These are phyloP conservation scores for Allobates femoralis DNA, from an alignment of 2,797 vertebrate species.

Conservation along the genomic window DNA sequence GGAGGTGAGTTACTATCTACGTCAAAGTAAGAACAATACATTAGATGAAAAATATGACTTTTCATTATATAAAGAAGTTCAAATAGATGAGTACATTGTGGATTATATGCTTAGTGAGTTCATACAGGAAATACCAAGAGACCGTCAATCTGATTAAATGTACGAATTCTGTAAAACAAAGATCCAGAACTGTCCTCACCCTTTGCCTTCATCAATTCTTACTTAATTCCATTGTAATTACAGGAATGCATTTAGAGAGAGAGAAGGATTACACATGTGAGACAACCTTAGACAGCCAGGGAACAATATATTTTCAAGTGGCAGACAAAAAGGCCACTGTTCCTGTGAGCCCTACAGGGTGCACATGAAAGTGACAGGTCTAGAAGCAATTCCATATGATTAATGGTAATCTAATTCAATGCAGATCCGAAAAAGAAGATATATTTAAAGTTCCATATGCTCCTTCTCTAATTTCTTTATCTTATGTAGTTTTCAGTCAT, in stretches of 20 bases:
- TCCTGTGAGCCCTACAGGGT: conserved; percentile 13
- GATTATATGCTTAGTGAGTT: conserved; percentile 41
- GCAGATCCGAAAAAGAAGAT: conserved; percentile 37
- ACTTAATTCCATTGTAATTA: conserved; percentile 56
- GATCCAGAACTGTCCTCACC: conserved; percentile 31
- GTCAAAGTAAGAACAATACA: conserved; percentile 23
- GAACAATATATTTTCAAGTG: conserved; percentile 39
- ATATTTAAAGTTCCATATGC: conserved; percentile 27
- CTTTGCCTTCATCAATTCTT: conserved; percentile 48
- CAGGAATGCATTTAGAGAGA: conserved; percentile 46
- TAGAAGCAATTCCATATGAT: conserved; percentile 44
- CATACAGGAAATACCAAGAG: conserved; percentile 55
- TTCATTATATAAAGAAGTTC: conserved; percentile 26
- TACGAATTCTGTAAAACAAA: conserved; percentile 56
- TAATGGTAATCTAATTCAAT: conserved; percentile 40
- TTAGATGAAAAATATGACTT: conserved; percentile 29
- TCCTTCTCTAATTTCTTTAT: not conserved
- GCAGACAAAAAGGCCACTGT: conserved; percentile 44
- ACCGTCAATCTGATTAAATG: conserved; percentile 31
- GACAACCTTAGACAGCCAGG: conserved; percentile 19
- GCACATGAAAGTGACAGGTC: conserved; percentile 48
- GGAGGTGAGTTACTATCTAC: not conserved
- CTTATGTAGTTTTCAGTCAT: not conserved
- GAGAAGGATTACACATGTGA: conserved; percentile 34
- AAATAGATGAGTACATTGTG: conserved; percentile 19